Evolutionary conservation across 2,888 invertebrate genomes (phyloP).

Genomic region (Phorcus lineatus): DNA sequence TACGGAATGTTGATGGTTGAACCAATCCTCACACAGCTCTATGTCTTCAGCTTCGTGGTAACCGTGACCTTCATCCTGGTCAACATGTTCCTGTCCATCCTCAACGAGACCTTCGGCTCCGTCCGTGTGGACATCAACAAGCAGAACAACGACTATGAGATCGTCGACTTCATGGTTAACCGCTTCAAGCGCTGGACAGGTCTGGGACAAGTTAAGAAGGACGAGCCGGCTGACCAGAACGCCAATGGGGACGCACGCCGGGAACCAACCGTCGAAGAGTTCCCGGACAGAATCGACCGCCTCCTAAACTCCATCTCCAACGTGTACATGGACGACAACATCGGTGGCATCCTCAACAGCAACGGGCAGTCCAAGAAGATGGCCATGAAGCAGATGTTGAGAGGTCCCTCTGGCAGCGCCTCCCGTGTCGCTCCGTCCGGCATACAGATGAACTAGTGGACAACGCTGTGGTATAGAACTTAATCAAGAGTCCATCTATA

Average conservation of each 20-base stretch:
- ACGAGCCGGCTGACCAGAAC: not conserved
- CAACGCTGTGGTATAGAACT: no score
- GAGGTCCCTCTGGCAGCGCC: not conserved
- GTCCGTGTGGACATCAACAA: constrained; percentile 68
- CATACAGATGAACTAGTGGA: no score
- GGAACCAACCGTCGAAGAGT: constrained; percentile 58
- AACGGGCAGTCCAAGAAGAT: constrained; percentile 2
- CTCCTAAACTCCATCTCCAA: constrained; percentile 72
- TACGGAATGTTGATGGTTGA: constrained; percentile 63
- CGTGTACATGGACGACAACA: constrained; percentile 68
- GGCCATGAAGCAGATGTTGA: constrained; percentile 6
- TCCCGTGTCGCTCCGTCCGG: not conserved
- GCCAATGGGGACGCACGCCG: not conserved
- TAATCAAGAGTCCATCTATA: no score
- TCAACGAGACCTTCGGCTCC: constrained; percentile 72
- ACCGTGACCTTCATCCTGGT: constrained; percentile 73
- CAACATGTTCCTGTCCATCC: constrained; percentile 75
- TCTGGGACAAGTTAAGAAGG: constrained; percentile 36
- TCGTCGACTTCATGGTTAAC: constrained; percentile 72
- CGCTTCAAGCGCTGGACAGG: constrained; percentile 63
- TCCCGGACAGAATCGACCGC: constrained; percentile 73
- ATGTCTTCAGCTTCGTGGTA: constrained; percentile 71
- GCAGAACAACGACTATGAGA: constrained; percentile 74
- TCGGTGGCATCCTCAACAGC: not conserved
- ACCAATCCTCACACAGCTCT: constrained; percentile 58